Conservation (phyloP, 2,113 vertebrate species). For the Lepus americanus region DNA sequence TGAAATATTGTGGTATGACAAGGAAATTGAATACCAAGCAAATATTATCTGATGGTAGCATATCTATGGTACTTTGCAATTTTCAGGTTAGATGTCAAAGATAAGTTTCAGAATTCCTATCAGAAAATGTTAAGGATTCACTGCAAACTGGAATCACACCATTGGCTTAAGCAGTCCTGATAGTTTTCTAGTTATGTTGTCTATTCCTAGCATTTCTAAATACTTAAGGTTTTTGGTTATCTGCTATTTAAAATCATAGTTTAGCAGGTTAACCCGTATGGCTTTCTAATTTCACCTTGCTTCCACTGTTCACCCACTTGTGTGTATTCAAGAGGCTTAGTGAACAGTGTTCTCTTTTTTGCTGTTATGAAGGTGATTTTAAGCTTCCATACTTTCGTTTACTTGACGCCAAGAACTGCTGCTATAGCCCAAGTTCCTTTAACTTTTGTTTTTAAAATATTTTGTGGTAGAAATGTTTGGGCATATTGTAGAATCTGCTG, state of each 20-base stretch:
- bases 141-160: neutral
- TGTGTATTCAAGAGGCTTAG: neutral
- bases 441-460: neutral
- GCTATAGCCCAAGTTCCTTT: neutral
- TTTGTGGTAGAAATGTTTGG: neutral
- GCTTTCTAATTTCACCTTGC: neutral
- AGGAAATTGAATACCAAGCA: neutral
- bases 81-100: conserved; percentile 15
- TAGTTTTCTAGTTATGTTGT: neutral
- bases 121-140: neutral
- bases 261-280: neutral
- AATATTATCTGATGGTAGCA: neutral
- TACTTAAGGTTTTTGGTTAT: neutral
- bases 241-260: neutral
- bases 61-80: neutral
- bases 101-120: neutral
- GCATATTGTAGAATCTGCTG: neutral
- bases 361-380: neutral
- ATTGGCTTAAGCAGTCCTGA: neutral
- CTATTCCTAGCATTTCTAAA: neutral
- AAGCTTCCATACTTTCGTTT: neutral
- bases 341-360: neutral
- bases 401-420: neutral
- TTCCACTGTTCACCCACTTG: neutral
- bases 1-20: neutral